phyloP scores from a whole-genome alignment of 1,140 invertebrate genomes.

The Asobara japonica region DNA sequence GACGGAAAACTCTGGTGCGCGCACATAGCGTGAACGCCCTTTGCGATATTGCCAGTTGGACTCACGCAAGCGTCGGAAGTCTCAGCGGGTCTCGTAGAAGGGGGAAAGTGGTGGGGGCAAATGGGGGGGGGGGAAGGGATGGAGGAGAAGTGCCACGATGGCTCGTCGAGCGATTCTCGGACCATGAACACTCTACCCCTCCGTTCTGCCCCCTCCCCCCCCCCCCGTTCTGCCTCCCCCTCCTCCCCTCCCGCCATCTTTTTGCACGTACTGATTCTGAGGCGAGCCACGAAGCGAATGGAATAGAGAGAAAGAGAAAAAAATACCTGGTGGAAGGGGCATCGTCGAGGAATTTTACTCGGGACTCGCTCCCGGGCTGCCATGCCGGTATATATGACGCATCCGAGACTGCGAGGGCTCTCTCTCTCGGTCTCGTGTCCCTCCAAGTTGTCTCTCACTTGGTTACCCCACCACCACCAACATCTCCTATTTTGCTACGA shows the following conservation, averaged over 20 bases:
- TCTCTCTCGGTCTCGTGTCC: background rate
- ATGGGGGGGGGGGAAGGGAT: constrained; percentile 23
- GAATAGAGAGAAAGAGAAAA: constrained; percentile 2
- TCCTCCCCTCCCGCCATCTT: background rate
- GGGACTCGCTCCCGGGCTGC: constrained; percentile 57
- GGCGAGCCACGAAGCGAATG: constrained; percentile 20
- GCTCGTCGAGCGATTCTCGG: constrained; percentile 57
- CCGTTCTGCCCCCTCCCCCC: constrained; percentile 37
- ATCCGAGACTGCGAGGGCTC: background rate
- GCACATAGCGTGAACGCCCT: constrained; percentile 43
- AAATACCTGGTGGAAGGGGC: background rate
- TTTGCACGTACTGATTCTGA: background rate
- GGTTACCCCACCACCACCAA: background rate
- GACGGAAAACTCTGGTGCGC: background rate
- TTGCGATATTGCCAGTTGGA: constrained; percentile 35
- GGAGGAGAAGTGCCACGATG: constrained; percentile 58
- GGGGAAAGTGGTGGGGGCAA: background rate
- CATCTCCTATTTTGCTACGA: background rate
- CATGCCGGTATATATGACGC: constrained; percentile 27
- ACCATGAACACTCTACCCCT: constrained; percentile 43
- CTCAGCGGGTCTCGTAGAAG: background rate
- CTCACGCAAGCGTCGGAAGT: constrained; percentile 35
- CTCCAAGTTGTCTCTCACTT: background rate
- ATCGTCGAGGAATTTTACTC: constrained; percentile 63
- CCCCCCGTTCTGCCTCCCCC: constrained; percentile 39